phyloP scores from a whole-genome alignment of 1,140 invertebrate genomes.

The Neuroterus valhalla region DNA sequence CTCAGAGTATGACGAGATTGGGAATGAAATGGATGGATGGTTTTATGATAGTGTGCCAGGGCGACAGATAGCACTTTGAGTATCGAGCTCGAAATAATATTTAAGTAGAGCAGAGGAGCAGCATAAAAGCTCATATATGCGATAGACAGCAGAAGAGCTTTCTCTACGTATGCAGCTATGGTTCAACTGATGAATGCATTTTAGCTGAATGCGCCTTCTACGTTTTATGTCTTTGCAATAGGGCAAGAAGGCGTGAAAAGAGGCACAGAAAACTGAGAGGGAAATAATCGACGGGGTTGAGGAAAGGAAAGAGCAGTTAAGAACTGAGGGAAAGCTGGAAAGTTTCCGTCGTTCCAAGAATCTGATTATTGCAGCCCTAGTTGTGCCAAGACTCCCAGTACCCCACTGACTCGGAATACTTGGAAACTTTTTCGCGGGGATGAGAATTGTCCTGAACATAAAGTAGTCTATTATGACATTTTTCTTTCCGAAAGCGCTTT shows the following conservation, averaged over 20 bases:
- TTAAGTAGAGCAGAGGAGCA: too few species aligned
- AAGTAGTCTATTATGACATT: slow-evolving; percentile 61
- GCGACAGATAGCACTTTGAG: too few species aligned
- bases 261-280: slow-evolving; percentile 33
- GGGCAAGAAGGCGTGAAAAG: slow-evolving; percentile 27
- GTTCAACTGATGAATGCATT: not conserved
- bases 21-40: too few species aligned
- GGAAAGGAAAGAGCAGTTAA: slow-evolving; percentile 51
- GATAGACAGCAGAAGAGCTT: not conserved
- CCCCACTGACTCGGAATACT: slow-evolving; percentile 55
- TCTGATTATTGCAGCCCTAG: slow-evolving; percentile 67
- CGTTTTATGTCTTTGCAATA: not conserved
- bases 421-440: slow-evolving; percentile 55
- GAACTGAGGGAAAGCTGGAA: slow-evolving; percentile 46
- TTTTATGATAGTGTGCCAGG: too few species aligned
- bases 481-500: slow-evolving; percentile 34
- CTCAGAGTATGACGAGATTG: too few species aligned
- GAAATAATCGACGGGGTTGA: not conserved
- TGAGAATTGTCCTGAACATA: slow-evolving; percentile 45
- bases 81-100: too few species aligned
- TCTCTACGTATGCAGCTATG: not conserved
- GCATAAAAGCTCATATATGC: too few species aligned
- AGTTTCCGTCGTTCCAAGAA: slow-evolving; percentile 60
- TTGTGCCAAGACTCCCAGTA: slow-evolving; percentile 53
- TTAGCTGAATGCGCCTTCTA: slow-evolving; percentile 15